Percentiles rank a stretch among this genome's conserved stretches.
These are phyloP conservation scores for Coregonus ussuriensis DNA, from an alignment of 2,797 vertebrate genomes.

Conservation along the genomic window DNA sequence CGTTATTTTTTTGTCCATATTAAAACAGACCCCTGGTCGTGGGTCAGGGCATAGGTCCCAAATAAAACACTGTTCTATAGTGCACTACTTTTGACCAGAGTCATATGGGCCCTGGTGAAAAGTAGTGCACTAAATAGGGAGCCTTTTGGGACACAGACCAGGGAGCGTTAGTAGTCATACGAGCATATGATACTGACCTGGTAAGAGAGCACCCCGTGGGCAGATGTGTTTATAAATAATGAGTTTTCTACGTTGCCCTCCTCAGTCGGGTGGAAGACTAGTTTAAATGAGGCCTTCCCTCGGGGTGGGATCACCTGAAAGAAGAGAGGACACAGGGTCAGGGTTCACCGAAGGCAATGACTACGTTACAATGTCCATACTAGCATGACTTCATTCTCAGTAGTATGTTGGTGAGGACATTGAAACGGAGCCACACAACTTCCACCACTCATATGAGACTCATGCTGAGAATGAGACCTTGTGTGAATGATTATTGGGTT, in stretches of 20 bases:
- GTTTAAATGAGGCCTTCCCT: constrained; percentile 93
- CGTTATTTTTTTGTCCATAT: background rate
- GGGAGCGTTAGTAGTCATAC: background rate
- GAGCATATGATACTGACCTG: constrained; percentile 77
- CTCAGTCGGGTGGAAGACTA: constrained; percentile 93
- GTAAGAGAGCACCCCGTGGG: constrained; percentile 91
- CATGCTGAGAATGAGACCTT: background rate
- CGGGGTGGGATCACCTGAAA: constrained; percentile 90
- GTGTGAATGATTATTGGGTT: background rate
- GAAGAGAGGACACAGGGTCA: constrained; percentile 12
- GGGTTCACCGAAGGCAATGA: no score
- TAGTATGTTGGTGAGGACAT: background rate
- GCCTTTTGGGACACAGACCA: background rate
- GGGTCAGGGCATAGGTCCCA: background rate
- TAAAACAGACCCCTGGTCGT: background rate
- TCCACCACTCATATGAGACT: background rate
- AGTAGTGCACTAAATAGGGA: background rate
- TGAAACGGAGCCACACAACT: background rate
- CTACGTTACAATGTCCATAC: background rate
- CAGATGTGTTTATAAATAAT: constrained; percentile 99
- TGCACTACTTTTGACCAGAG: background rate
- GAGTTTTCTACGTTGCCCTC: constrained; percentile 94
- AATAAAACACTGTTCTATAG: background rate
- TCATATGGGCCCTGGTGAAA: background rate
- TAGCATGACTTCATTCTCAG: background rate